A percentile compares a stretch with the other conserved stretches of the same genome.
These are phyloP conservation scores for Muscicapa striata DNA, from an alignment of 2,797 vertebrate genomes.

Conservation along the genomic window DNA sequence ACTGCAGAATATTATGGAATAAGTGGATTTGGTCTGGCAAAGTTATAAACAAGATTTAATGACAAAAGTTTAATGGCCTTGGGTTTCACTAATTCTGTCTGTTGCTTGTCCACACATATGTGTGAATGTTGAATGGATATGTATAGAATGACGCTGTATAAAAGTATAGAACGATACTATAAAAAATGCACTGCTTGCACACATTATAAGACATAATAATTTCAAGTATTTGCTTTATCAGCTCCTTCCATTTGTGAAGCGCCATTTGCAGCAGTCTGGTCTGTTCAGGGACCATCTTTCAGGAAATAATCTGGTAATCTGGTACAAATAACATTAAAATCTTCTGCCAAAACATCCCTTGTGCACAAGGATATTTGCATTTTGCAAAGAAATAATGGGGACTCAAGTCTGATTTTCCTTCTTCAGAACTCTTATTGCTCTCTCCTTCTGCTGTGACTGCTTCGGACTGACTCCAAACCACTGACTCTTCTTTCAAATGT, in stretches of 20 bases:
- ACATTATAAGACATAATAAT: background rate
- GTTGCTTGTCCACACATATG: background rate
- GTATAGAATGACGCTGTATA: background rate
- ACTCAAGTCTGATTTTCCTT: constrained; percentile 43
- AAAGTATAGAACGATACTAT: background rate
- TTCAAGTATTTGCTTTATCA: constrained; percentile 7
- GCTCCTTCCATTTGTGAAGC: background rate
- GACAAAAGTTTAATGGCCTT: background rate
- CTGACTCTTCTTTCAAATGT: constrained; percentile 63
- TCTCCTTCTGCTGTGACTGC: constrained; percentile 59
- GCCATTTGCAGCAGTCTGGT: background rate
- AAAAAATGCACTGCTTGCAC: background rate
- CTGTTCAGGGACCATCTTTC: constrained; percentile 32
- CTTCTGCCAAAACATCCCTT: background rate
- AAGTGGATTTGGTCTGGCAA: background rate
- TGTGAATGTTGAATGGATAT: background rate
- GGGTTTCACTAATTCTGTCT: background rate
- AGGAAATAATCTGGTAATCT: constrained; percentile 58
- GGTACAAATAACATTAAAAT: constrained; percentile 14
- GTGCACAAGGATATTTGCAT: constrained; percentile 28
- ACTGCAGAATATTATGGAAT: background rate
- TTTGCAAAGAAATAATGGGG: constrained; percentile 29
- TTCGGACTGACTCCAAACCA: constrained; percentile 67
- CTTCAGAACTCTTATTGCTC: constrained; percentile 53
- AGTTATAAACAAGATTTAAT: background rate